Percentiles rank a stretch among this genome's conserved stretches.
These are phyloP conservation scores for Castor canadensis DNA, from an alignment of 2,113 vertebrate genomes.

Conservation along the genomic window DNA sequence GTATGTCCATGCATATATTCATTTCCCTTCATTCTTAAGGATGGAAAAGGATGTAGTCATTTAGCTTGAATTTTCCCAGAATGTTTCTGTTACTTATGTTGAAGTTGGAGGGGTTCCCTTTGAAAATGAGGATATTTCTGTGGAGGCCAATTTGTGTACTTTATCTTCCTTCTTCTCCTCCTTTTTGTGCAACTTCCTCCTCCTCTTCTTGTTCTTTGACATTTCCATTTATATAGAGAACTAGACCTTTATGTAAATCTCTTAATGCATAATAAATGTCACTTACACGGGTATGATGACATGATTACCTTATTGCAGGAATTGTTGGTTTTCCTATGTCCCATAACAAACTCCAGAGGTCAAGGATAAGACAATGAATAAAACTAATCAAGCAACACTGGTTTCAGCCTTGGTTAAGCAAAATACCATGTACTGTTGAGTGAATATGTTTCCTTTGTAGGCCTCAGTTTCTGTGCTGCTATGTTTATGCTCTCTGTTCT, in stretches of 20 bases:
- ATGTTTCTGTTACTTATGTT: not conserved
- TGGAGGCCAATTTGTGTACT: not conserved
- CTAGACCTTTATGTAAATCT: constrained; percentile 14
- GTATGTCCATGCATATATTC: not conserved
- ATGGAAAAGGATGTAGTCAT: not conserved
- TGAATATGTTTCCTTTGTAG: not conserved
- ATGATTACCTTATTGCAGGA: not conserved
- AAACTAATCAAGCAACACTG: not conserved
- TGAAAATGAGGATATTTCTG: not conserved
- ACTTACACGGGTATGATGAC: constrained; percentile 7
- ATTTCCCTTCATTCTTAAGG: constrained; percentile 42
- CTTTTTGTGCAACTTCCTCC: too few species aligned
- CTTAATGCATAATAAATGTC: constrained; percentile 3
- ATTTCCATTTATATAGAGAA: constrained; percentile 38
- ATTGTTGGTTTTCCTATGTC: constrained; percentile 8
- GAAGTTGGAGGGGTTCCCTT: not conserved
- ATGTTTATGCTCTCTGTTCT: not conserved
- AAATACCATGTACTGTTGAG: not conserved
- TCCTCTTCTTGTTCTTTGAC: not conserved
- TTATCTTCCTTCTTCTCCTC: not conserved
- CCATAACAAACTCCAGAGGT: constrained; percentile 13
- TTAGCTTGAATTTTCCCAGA: constrained; percentile 39
- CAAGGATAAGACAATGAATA: constrained; percentile 8
- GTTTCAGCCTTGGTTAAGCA: constrained; percentile 6
- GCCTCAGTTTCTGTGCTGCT: not conserved